A percentile compares a stretch with the other conserved stretches of the same genome.
Evolutionary conservation across 2,113 vertebrate species (phyloP).

Genomic region (Gobiocypris rarus): DNA sequence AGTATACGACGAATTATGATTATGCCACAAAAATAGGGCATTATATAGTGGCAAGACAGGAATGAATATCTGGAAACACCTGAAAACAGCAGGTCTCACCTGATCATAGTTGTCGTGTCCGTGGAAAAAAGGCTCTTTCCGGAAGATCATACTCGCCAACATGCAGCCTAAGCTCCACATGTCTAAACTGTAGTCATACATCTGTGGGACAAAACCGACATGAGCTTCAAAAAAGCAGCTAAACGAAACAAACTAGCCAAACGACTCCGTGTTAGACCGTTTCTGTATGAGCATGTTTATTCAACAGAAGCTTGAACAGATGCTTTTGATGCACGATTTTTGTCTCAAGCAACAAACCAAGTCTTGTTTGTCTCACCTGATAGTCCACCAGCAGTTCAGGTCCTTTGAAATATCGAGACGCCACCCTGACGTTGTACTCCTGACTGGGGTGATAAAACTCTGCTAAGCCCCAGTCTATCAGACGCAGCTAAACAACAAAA

Average conservation of each 20-base stretch:
- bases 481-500: constrained; percentile 63
- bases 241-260: background rate
- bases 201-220: constrained; percentile 55
- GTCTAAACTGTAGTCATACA: constrained; percentile 75
- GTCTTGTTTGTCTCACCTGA: constrained; percentile 58
- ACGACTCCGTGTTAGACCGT: background rate
- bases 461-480: constrained; percentile 73
- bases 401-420: constrained; percentile 73
- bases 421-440: constrained; percentile 74
- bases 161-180: constrained; percentile 75
- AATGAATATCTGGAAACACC: background rate
- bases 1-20: background rate
- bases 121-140: constrained; percentile 74
- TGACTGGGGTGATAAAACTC: constrained; percentile 74
- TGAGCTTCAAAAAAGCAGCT: background rate
- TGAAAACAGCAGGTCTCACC: constrained; percentile 44
- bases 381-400: constrained; percentile 73
- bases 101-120: constrained; percentile 75
- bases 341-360: background rate
- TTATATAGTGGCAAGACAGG: background rate
- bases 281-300: background rate
- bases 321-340: background rate
- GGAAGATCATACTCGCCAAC: constrained; percentile 74
- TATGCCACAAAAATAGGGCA: background rate
- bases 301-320: background rate